Evolutionary conservation across 1,140 invertebrate species (phyloP), one percentile per base, ranked within the genome.

Genomic region (Lanistes nyassanus): DNA sequence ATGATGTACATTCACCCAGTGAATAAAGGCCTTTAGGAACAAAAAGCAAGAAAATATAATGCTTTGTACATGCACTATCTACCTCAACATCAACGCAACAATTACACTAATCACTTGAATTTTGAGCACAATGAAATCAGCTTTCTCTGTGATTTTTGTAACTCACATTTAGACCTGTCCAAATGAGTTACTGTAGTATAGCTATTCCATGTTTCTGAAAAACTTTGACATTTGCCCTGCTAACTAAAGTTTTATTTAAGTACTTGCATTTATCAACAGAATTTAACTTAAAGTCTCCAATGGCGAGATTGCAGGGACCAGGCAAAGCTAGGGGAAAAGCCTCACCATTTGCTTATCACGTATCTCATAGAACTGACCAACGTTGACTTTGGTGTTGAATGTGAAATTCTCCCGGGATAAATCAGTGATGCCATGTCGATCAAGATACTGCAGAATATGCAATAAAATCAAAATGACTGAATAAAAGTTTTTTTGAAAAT

Each of bases 321-420:
- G 56, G 3, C 2, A 31, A 11, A 31, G n/a, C 1, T 16, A 60
- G 42, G 42, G 9, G 2, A 47, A 47, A 0, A 47, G 0, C 3
- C 83, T 85, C 76, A 85, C 85, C 79, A 80, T 81, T 75, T 83
- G 76, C 53, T 81, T 84, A 51, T 79, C 76, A 42, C 80, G 69
- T 19, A 81, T 76, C 75, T 87, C 84, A 68, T 78, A 90, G 86
- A 97, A 98, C 74, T 97, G 95, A 11, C 97, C 97, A 55, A 98
- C 92, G 67, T 97, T 92, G 0, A 94, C 92, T 76, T 95, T 93
- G 42, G 95, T 94, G 67, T 94, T 96, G 88, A 98, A 98, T 53
- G 94, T 97, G 88, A 98, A 98, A 88, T 98, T 95, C 34, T 96
- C 95, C 31, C 93, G 91, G 0, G 92, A 93, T 60, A 98, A 89